Conservation (phyloP, 2,797 vertebrate genomes). For the Lithobates pipiens region DNA sequence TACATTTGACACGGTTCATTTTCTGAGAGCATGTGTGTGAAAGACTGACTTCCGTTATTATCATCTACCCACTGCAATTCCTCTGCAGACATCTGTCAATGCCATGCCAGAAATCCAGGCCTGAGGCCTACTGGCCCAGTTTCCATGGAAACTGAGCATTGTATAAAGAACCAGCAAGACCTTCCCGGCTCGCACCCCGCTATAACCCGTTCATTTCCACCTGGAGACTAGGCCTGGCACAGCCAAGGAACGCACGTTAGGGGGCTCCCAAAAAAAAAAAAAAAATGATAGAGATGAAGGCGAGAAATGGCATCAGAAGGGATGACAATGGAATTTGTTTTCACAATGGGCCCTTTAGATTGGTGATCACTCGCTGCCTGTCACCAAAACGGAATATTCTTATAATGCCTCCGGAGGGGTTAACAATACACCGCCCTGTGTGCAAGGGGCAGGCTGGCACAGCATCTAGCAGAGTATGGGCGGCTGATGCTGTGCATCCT, state of each 20-base stretch:
- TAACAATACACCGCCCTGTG: neutral
- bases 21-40: neutral
- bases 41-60: conserved; percentile 6
- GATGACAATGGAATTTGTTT: neutral
- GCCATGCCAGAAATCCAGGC: conserved; percentile 46
- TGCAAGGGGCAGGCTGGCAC: conserved; percentile 15
- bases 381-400: conserved; percentile 10
- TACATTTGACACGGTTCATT: neutral
- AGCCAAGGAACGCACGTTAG: neutral
- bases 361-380: conserved; percentile 26
- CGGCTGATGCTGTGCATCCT: neutral
- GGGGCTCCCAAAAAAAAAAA: neutral
- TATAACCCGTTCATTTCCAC: conserved; percentile 28
- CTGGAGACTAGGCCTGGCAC: conserved; percentile 6
- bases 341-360: conserved; percentile 29
- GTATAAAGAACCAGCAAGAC: conserved; percentile 25
- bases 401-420: neutral
- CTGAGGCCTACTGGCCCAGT: conserved; percentile 46
- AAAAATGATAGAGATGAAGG: neutral
- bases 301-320: neutral
- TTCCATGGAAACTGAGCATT: conserved; percentile 50
- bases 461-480: neutral
- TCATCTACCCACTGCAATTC: conserved; percentile 18
- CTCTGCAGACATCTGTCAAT: conserved; percentile 52
- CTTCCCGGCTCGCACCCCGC: neutral